phyloP scores from a whole-genome alignment of 2,113 vertebrate species.

The Psammodynastes pulverulentus region DNA sequence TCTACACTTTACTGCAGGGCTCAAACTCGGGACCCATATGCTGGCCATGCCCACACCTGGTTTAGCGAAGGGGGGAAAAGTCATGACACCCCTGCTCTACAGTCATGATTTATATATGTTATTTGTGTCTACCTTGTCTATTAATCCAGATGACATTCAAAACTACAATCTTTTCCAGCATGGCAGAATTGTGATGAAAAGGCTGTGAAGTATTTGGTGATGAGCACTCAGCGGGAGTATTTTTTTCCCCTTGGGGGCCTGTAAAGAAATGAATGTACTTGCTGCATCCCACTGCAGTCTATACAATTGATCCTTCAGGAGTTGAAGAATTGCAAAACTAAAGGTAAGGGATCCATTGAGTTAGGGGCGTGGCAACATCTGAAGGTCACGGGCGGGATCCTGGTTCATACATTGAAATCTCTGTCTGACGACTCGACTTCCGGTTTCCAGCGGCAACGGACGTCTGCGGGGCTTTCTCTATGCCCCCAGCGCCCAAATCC shows the following conservation, averaged over 20 bases:
- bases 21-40: too few relatives aligned
- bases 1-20: neutral
- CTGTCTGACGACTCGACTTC: too few relatives aligned
- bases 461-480: too few relatives aligned
- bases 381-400: neutral
- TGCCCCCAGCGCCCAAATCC: too few relatives aligned
- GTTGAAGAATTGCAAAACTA: neutral
- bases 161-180: neutral
- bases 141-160: neutral
- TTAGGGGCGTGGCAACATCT: neutral
- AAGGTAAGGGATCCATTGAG: neutral
- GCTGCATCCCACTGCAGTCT: neutral
- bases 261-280: neutral
- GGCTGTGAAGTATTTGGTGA: neutral
- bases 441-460: too few relatives aligned
- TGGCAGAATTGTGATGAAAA: neutral
- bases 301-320: neutral
- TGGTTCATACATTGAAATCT: neutral
- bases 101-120: neutral
- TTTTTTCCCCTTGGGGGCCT: neutral
- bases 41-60: too few relatives aligned
- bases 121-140: neutral
- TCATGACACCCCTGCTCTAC: too few relatives aligned
- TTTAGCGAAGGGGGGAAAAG: too few relatives aligned
- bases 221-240: neutral